Conservation (phyloP, 92 coral and sea anemone species). For the Anthopleura xanthogrammica region DNA sequence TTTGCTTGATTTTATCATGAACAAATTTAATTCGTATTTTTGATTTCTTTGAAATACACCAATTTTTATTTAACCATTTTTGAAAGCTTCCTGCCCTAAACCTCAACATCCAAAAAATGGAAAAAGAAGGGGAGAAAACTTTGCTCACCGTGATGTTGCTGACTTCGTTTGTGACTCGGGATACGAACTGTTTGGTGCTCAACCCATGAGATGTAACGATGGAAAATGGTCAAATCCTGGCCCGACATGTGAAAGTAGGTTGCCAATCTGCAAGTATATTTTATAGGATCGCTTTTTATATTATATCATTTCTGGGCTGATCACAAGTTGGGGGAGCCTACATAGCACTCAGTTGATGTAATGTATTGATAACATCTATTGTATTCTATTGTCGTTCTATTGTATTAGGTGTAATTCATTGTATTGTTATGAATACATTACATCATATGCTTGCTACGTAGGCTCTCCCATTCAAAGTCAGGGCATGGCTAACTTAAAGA, state of each 20-base stretch:
- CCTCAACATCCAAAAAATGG: constrained; percentile 46
- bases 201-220: constrained; percentile 7
- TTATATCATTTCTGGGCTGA: background rate
- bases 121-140: constrained; percentile 21
- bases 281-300: background rate
- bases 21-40: background rate
- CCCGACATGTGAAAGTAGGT: constrained; percentile 33
- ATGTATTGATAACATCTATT: too few species aligned
- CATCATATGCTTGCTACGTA: too few species aligned
- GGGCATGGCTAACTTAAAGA: too few species aligned
- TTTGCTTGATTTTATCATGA: background rate
- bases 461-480: too few species aligned
- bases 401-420: too few species aligned
- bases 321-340: too few species aligned
- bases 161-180: constrained; percentile 38
- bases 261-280: background rate
- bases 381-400: too few species aligned
- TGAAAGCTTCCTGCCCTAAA: constrained; percentile 20
- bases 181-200: constrained; percentile 12
- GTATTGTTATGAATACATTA: too few species aligned
- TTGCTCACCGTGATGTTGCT: constrained; percentile 22
- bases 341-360: too few species aligned
- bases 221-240: constrained; percentile 20
- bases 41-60: background rate
- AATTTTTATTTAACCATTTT: too few species aligned